Conservation (phyloP, 2,888 invertebrate species). For the Chorisops tibialis region DNA sequence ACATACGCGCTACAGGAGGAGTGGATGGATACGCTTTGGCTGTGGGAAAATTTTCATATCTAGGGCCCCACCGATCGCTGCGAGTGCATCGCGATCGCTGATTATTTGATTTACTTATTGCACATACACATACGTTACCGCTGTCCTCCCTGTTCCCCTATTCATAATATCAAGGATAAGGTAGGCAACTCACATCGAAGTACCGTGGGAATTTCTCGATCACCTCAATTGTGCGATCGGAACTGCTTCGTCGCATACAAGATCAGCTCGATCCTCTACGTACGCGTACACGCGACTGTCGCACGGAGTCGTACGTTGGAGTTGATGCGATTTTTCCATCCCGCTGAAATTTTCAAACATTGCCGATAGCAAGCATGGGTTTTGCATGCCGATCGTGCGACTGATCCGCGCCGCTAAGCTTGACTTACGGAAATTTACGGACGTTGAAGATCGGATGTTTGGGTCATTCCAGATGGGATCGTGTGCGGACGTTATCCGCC, state of each 20-base stretch:
- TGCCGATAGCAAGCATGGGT: not conserved
- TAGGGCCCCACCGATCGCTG: constrained; percentile 4
- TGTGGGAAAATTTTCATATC: constrained; percentile 13
- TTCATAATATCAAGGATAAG: constrained; percentile 7
- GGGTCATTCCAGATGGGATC: constrained; percentile 4
- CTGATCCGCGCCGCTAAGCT: constrained; percentile 3
- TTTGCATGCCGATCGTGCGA: constrained; percentile 19
- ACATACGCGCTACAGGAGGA: not conserved
- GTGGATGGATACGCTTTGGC: not conserved
- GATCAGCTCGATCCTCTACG: not conserved
- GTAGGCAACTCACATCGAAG: constrained; percentile 8
- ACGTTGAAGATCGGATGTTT: constrained; percentile 16
- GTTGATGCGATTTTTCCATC: constrained; percentile 1
- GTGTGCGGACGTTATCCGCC: not conserved
- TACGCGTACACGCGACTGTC: constrained; percentile 30
- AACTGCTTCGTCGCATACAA: not conserved
- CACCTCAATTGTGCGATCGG: not conserved
- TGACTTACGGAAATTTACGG: constrained; percentile 19
- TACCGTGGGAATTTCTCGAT: constrained; percentile 19
- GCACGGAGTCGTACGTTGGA: constrained; percentile 30
- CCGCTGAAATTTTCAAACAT: too few relatives aligned
- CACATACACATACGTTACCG: not conserved
- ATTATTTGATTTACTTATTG: too few relatives aligned
- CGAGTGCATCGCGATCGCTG: not conserved
- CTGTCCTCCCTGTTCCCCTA: constrained; percentile 6